phyloP scores from a whole-genome alignment of 2,888 invertebrate species.

The Bugulina stolonifera region DNA sequence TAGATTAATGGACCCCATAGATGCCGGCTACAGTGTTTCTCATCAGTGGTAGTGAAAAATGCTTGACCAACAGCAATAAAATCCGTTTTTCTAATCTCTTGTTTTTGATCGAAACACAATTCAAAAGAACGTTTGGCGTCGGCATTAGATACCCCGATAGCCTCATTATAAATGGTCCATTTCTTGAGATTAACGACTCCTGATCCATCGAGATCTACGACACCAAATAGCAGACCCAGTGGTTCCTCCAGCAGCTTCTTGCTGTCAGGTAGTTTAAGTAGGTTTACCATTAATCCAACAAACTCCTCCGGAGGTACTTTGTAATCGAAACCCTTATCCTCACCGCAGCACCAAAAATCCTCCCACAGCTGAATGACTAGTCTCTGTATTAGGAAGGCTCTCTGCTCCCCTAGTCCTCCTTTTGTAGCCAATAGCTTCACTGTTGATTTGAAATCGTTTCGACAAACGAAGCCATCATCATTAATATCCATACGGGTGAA shows the following conservation, averaged over 20 bases:
- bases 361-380: conserved; percentile 26
- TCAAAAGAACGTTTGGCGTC: conserved; percentile 5
- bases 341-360: conserved; percentile 27
- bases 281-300: not conserved
- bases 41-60: conserved; percentile 18
- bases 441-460: conserved; percentile 17
- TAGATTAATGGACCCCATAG: conserved; percentile 23
- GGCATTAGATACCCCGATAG: not conserved
- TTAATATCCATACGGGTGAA: conserved; percentile 24
- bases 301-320: conserved; percentile 17
- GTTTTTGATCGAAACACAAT: not conserved
- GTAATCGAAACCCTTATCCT: conserved; percentile 25
- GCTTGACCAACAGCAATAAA: conserved; percentile 21
- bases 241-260: conserved; percentile 25
- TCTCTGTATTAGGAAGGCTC: conserved; percentile 17
- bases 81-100: not conserved
- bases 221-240: conserved; percentile 21
- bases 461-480: conserved; percentile 6
- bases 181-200: conserved; percentile 14
- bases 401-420: conserved; percentile 11
- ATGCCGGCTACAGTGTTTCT: conserved; percentile 1
- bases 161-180: conserved; percentile 22
- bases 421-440: conserved; percentile 1
- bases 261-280: conserved; percentile 21
- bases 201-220: conserved; percentile 1